Conservation (phyloP, 1,140 invertebrate species). For the Drosophila kanapiae region DNA sequence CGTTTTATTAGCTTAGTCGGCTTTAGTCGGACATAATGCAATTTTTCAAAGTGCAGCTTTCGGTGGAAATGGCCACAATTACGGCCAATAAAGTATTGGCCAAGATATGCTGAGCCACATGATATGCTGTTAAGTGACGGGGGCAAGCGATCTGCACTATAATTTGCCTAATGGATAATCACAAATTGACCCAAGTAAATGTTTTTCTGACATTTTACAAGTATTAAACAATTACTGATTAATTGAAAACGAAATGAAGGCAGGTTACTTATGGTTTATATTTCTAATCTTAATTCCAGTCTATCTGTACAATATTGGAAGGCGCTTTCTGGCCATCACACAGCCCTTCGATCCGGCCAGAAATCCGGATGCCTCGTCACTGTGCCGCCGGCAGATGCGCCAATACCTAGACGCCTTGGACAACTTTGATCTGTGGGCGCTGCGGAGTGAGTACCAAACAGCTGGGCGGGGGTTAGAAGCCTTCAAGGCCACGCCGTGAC, state of each 20-base stretch:
- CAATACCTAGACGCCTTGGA: slow-evolving; percentile 69
- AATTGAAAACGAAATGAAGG: background rate
- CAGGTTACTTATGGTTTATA: background rate
- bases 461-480: background rate
- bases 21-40: background rate
- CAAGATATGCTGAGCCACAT: background rate
- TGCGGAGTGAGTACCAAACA: slow-evolving; percentile 73
- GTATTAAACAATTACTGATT: background rate
- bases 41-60: background rate
- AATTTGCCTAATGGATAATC: slow-evolving; percentile 8
- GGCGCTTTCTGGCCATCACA: slow-evolving; percentile 65
- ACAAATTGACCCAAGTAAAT: background rate
- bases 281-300: slow-evolving; percentile 44
- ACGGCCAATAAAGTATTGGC: background rate
- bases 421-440: slow-evolving; percentile 84
- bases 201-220: background rate
- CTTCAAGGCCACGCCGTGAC: slow-evolving; percentile 14
- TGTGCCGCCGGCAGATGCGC: slow-evolving; percentile 72
- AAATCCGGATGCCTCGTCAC: slow-evolving; percentile 65
- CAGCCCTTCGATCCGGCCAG: slow-evolving; percentile 76
- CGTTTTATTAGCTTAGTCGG: background rate
- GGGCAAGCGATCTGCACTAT: slow-evolving; percentile 6
- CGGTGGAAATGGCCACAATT: slow-evolving; percentile 8
- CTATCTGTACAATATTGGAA: slow-evolving; percentile 73
- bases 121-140: slow-evolving; percentile 2